Evolutionary conservation across 2,797 vertebrate genomes (phyloP).

Genomic region (Arrhamphus sclerolepis): DNA sequence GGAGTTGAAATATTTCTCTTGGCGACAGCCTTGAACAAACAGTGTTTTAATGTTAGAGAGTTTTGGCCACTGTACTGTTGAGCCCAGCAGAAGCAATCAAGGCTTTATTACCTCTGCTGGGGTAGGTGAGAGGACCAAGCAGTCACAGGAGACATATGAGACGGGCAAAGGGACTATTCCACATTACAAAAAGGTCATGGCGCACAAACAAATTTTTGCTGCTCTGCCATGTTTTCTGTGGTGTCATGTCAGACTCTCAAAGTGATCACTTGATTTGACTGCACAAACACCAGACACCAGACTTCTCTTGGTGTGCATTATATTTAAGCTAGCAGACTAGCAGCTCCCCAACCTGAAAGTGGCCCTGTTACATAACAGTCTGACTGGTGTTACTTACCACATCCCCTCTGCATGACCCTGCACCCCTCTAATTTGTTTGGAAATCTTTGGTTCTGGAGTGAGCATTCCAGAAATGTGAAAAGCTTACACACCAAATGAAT

Average conservation of each 20-base stretch:
- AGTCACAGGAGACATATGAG: conserved; percentile 45
- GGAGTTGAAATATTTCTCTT: conserved; percentile 82
- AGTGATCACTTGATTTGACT: conserved; percentile 39
- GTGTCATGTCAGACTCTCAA: conserved; percentile 28
- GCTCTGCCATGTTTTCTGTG: conserved; percentile 33
- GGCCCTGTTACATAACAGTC: conserved; percentile 63
- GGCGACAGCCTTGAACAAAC: conserved; percentile 80
- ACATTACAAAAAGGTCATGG: conserved; percentile 43
- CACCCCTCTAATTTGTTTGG: conserved; percentile 67
- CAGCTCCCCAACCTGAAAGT: conserved; percentile 39
- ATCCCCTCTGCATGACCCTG: conserved; percentile 64
- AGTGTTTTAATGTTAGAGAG: conserved; percentile 79
- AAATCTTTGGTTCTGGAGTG: conserved; percentile 52
- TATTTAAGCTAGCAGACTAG: conserved; percentile 30
- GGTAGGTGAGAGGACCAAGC: conserved; percentile 45
- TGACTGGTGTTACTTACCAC: conserved; percentile 62
- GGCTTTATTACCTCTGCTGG: conserved; percentile 60
- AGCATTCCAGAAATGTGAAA: conserved; percentile 58
- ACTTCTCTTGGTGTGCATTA: conserved; percentile 33
- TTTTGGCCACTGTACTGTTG: conserved; percentile 56
- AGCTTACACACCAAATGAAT: conserved; percentile 26
- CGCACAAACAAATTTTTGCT: conserved; percentile 51
- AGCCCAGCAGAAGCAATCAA: conserved; percentile 40
- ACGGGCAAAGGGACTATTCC: conserved; percentile 50
- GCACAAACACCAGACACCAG: conserved; percentile 29